Base-by-base conservation (phyloP, 2,888 invertebrate genomes). In the Orthosia cruda region DNA sequence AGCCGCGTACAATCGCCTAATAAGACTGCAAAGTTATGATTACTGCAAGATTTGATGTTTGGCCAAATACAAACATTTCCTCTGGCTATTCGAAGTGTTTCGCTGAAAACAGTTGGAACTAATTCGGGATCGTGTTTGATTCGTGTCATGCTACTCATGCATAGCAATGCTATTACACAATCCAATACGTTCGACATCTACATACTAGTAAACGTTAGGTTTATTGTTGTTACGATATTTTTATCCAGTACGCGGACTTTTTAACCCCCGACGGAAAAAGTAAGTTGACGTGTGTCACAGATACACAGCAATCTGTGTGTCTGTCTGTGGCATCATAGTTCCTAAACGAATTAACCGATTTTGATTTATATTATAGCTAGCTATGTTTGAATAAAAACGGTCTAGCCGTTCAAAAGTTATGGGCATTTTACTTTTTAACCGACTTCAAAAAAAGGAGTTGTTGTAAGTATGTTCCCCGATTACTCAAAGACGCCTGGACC, bases 121-220 rank as follows among this genome's bases (percentile, higher is more conserved):
- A 71, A 80, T 81, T 81, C 77, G 49, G 77, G 80, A 76, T 54
- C 23, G 67, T 68, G 71, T 62, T 68, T 50, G 57, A 68, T 71
- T 67, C 63, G 61, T 65, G 76, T 80, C 81, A 20, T 20, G 57
- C 57, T 71, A 52, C 58, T 80, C 74, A 70, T 58, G 71, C 70
- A 54, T 66, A 65, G 76, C 26, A 52, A 26, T 57, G 52, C 55
- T 16, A 81, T 71, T 68, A 71, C 59, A 54, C 67, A 80, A 71
- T 71, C 70, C 59, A 57, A 45, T 61, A 16, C 23, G 16, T 49
- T 23, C 63, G 52, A 76, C 63, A 77, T 59, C 15, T 52, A 52
- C 18, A 71, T 32, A 71, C 63, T 63, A 49, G 13, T 5, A 58
- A 69, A 50, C 20, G 16, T 12, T 12, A 13, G 12, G 9, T 58